Evolutionary conservation across 2,113 vertebrate genomes (phyloP), one percentile per base, ranked within the genome.

Genomic region (Blennius ocellaris): DNA sequence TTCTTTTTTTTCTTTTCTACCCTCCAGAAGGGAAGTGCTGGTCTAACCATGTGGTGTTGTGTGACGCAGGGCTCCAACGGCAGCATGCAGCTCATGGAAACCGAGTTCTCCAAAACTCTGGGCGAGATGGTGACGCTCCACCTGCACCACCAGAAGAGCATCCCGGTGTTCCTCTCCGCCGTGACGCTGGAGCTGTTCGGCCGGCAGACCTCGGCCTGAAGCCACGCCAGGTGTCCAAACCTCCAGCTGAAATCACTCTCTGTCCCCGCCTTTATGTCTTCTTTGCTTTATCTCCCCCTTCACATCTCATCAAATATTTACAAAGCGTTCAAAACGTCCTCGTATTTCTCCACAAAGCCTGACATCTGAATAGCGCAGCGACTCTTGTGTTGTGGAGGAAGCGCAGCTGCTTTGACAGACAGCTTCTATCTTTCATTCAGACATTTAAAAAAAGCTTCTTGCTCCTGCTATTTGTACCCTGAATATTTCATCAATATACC

Each of bases 161-260:
- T 99, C 84, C 98, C 98, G 0, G 97, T 95, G 7, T 99, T 99
- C 94, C 96, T 99, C 81, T 96, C 97, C 0, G 94, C 98, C 0
- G 93, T 99, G 88, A 99, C 98, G 14, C 95, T 99, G 0, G 97
- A 99, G 75, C 97, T 99, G 87, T 98, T 99, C 89, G 96, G 96
- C 87, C 95, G 96, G 43, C 97, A 99, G 86, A 99, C 98, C 51
- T 62, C 93, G 0, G 40, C 93, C 60, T 98, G 93, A 92, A 45
- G 16, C n/a, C 11, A 40, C 44, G 0, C 11, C 17, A 3, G 0
- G 1, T 51, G 12, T 11, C 9, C 6, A 5, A 6, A 8, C 21
- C 21, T 30, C 21, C 21, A 30, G 21, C 21, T 30, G 21, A 30
- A 30, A 30, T 43, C 12, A 9, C 5, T 10, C 12, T 2, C 0